A percentile compares a stretch with the other conserved stretches of the same genome.
Conservation (phyloP, 2,888 invertebrate species). For the Ichneumoninae sp. region DNA sequence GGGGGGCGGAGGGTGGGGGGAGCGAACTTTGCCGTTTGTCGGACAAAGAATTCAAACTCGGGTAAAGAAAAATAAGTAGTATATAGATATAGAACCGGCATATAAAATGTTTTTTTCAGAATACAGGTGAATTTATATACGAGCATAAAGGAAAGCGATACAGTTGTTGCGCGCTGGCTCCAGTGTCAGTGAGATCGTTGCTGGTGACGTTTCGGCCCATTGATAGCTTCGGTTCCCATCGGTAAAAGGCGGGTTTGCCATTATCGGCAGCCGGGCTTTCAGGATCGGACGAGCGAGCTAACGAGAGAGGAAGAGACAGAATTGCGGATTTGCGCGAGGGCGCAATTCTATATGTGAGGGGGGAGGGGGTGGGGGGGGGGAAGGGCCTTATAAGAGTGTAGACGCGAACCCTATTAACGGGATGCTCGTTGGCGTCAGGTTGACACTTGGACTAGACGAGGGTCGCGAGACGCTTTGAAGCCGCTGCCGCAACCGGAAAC, state of each 20-base stretch:
- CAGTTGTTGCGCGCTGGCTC: conserved; percentile 9
- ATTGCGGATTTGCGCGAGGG: conserved; percentile 27
- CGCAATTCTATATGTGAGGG: not conserved
- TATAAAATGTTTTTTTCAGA: not conserved
- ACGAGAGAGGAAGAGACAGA: conserved; percentile 36
- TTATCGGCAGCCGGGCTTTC: conserved; percentile 28
- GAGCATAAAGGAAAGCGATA: conserved; percentile 29
- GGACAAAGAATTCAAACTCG: conserved; percentile 20
- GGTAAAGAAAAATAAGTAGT: conserved; percentile 13
- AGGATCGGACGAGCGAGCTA: conserved; percentile 43
- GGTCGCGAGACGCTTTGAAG: conserved; percentile 49
- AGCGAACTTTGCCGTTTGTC: not conserved
- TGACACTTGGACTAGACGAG: conserved; percentile 57
- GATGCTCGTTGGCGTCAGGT: conserved; percentile 44
- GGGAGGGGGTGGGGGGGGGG: not conserved
- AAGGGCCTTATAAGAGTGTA: conserved; percentile 21
- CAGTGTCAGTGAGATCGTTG: conserved; percentile 28
- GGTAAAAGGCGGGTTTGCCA: conserved; percentile 20
- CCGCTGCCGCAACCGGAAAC: conserved; percentile 14
- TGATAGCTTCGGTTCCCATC: conserved; percentile 22
- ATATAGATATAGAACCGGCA: not conserved
- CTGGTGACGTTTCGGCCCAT: conserved; percentile 40
- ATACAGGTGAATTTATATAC: not conserved
- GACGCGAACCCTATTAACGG: conserved; percentile 52
- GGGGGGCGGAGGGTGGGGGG: not conserved